Base-by-base conservation (phyloP, 2,113 vertebrate species). In the Pachyramphus minor region DNA sequence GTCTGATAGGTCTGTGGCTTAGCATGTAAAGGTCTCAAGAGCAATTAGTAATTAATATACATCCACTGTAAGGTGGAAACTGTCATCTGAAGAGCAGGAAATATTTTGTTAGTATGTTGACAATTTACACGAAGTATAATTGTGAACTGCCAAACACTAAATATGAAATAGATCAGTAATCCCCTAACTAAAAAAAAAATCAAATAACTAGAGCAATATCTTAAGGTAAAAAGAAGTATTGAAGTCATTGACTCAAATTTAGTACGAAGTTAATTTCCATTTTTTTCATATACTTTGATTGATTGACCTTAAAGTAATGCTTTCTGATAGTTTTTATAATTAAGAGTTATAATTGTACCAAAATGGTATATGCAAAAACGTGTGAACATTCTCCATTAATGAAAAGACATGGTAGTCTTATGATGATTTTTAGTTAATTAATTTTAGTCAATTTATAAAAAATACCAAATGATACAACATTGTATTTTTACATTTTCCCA, bases 1-100 rank as follows among this genome's bases (percentile, higher is more conserved):
- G 69, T 41, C 68, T 88, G 55, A 74, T 64, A 92, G 84, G 60
- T 82, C 56, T 71, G 37, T 78, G 91, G 72, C 30, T 81, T 82
- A 58, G n/a, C 37, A 77, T 68, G 72, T 55, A 86, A 74, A 44
- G 50, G 67, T 89, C 80, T 97, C 91, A 90, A 35, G n/a, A 93
- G 42, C 64, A 96, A 96, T 95, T 91, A 87, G 66, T 81, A 90
- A 95, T 80, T 91, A 84, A 58, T 68, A 81, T 72, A 45, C 2
- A 12, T 60, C 8, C 31, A 44, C 24, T 71, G 45, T 58, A 69
- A 91, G 66, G 80, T 86, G 63, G 66, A 76, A 87, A 28, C 11
- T 44, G 39, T 77, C 50, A 60, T 63, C 30, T 45, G 30, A 67
- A 73, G 41, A 85, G 35, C 16, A 91, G 64, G 67, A 37, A 35